phyloP scores from a whole-genome alignment of 2,797 vertebrate genomes.

The Crotalus adamanteus region DNA sequence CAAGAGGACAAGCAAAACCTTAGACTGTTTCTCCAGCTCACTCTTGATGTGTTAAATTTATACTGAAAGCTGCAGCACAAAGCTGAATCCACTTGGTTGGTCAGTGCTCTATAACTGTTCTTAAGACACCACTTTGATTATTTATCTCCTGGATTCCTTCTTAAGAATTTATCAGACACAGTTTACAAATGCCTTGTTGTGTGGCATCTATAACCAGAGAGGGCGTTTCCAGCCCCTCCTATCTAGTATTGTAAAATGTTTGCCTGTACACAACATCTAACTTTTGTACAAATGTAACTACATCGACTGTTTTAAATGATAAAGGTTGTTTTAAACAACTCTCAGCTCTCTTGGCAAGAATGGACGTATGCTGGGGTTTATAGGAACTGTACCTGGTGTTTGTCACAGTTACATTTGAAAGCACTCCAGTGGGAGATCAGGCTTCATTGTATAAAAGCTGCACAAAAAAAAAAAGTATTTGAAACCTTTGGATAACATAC shows the following conservation, averaged over 20 bases:
- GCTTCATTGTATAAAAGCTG: neutral
- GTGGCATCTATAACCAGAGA: neutral
- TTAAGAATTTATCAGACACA: neutral
- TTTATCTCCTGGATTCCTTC: neutral
- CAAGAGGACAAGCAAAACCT: neutral
- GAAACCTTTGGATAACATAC: conserved; percentile 18
- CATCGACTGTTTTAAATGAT: neutral
- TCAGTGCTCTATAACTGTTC: neutral
- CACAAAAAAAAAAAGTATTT: neutral
- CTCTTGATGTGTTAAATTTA: neutral
- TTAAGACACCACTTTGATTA: neutral
- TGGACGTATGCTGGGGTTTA: neutral
- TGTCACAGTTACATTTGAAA: conserved; percentile 3
- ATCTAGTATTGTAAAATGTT: neutral
- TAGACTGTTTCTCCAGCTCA: neutral
- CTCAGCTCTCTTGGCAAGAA: conserved; percentile 7
- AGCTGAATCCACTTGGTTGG: neutral
- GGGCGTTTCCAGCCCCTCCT: neutral
- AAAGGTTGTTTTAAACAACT: neutral
- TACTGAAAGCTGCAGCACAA: neutral
- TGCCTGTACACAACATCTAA: neutral
- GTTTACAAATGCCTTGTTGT: neutral
- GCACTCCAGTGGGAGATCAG: conserved; percentile 6
- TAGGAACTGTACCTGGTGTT: neutral
- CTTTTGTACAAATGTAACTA: conserved; percentile 11